Evolutionary conservation across 2,888 invertebrate species (phyloP), one percentile per base, ranked within the genome.

Genomic region (Dastarcus helophoroides): DNA sequence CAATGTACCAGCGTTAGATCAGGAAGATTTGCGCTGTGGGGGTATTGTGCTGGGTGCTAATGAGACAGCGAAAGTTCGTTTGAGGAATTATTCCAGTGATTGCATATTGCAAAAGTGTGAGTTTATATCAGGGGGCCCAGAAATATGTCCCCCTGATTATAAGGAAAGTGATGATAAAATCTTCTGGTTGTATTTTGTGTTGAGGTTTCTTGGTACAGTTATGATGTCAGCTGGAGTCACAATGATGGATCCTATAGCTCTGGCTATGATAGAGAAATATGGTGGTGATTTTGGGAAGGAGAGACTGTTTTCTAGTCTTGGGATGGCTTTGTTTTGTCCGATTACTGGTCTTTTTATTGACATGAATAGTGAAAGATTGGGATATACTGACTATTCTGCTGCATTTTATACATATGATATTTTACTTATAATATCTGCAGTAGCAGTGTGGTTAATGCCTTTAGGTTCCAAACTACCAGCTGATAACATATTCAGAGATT

Each of bases 171-270:
- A 79, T 40, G 79, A 79, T 50, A 73, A 70, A 43, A 75, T 80
- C 2, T 89, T 89, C 54, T 86, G 84, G 73, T 69, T 81, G 36
- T 89, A 90, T 54, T 85, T 89, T 54, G 60, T 77, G 31, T 51
- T 89, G 37, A 66, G 86, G 51, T 79, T 89, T 43, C 63, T 85
- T 46, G 86, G 80, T 2, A 84, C 82, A 15, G 78, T 84, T 3
- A 80, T 82, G 73, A 65, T 83, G 51, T 78, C 81, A 3, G 85
- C 85, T 14, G 80, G 83, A n/a, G 81, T 86, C 1, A 84, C 84
- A 7, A 79, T 90, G 32, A 78, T 88, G 75, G 89, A 90, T 60
- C 86, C 89, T 0, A 84, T 88, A 39, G 83, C 86, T 1, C 63
- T 89, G 38, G 82, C 80, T 7, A 79, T 85, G 73, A 82, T 89